Evolutionary conservation across 2,888 invertebrate species (phyloP).

Genomic region (Pharmacophagus antenor): DNA sequence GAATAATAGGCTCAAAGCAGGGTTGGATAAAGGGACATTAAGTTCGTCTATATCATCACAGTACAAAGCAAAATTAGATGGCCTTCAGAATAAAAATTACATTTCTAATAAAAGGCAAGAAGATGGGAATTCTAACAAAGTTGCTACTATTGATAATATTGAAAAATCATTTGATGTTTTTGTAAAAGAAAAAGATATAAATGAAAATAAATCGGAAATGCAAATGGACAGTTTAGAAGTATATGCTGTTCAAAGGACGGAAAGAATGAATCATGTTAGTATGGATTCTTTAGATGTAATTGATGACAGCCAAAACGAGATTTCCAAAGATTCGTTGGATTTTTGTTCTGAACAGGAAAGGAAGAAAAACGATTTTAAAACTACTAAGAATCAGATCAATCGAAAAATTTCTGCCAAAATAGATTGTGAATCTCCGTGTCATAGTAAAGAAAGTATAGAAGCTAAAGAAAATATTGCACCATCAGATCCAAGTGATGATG

Average conservation of each 20-base stretch:
- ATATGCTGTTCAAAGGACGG: slow-evolving; percentile 70
- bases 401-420: slow-evolving; percentile 53
- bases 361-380: slow-evolving; percentile 37
- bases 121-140: slow-evolving; percentile 64
- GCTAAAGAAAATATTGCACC: slow-evolving; percentile 69
- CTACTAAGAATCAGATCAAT: slow-evolving; percentile 47
- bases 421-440: slow-evolving; percentile 49
- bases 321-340: slow-evolving; percentile 74
- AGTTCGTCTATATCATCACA: slow-evolving; percentile 75
- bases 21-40: slow-evolving; percentile 63
- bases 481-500: slow-evolving; percentile 68
- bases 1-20: slow-evolving; percentile 74
- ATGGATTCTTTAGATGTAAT: slow-evolving; percentile 76
- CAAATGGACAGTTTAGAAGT: slow-evolving; percentile 83
- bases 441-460: slow-evolving; percentile 51
- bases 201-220: slow-evolving; percentile 81
- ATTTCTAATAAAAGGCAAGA: slow-evolving; percentile 57
- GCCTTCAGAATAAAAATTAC: slow-evolving; percentile 72
- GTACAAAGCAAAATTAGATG: slow-evolving; percentile 76
- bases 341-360: slow-evolving; percentile 73
- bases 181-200: slow-evolving; percentile 81
- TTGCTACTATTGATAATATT: slow-evolving; percentile 57
- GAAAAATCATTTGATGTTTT: slow-evolving; percentile 83
- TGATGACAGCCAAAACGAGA: slow-evolving; percentile 60
- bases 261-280: slow-evolving; percentile 68